Percentiles rank a stretch among this genome's conserved stretches.
Evolutionary conservation across 1,140 invertebrate species (phyloP).

Genomic region (Caenorhabditis elegans): DNA sequence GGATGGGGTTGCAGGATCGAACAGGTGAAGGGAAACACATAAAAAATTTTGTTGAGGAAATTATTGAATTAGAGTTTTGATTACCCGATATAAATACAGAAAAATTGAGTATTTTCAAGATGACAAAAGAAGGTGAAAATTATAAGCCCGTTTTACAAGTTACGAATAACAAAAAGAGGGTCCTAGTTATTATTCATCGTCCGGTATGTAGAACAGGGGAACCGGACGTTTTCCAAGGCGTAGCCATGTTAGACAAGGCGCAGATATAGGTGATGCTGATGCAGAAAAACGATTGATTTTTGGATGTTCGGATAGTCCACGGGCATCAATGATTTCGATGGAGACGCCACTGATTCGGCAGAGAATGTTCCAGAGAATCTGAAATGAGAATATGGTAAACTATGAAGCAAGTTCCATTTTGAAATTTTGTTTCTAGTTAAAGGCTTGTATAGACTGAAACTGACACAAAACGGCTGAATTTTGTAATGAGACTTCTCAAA

Average conservation of each 20-base stretch:
- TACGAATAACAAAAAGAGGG: background rate
- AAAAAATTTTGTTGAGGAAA: background rate
- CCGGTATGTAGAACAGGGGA: conserved; percentile 37
- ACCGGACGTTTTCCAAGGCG: conserved; percentile 6
- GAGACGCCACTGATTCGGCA: conserved; percentile 1
- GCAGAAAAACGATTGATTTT: background rate
- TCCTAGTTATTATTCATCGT: background rate
- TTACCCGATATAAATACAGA: conserved; percentile 13
- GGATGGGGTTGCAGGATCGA: background rate
- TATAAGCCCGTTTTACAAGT: background rate
- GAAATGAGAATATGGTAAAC: background rate
- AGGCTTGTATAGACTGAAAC: too few species aligned
- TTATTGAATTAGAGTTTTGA: too few species aligned
- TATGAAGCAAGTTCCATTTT: background rate
- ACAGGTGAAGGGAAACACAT: background rate
- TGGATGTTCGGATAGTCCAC: background rate
- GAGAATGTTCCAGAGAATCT: conserved; percentile 23
- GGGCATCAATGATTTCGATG: conserved; percentile 30
- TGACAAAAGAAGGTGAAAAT: background rate
- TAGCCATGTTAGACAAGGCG: conserved; percentile 9
- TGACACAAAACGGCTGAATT: too few species aligned
- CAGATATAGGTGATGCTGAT: background rate
- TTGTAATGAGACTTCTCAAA: too few species aligned
- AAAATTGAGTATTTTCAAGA: background rate
- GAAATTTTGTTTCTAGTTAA: background rate